Evolutionary conservation across 1,140 invertebrate genomes (phyloP).

Genomic region (Lordiphosa clarofinis): DNA sequence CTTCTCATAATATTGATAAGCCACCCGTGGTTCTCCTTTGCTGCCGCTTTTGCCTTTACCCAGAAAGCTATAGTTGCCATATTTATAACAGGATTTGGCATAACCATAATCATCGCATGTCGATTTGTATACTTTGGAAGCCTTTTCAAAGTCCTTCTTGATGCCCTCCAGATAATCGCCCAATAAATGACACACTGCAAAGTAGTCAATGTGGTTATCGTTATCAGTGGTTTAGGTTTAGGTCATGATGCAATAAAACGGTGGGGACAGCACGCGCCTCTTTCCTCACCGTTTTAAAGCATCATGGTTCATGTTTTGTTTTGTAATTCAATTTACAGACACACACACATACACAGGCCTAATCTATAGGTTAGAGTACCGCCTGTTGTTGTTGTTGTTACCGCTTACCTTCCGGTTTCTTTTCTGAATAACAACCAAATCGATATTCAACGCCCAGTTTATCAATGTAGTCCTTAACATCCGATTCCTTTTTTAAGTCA

Average conservation of each 20-base stretch:
- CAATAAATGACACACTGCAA: conserved; percentile 91
- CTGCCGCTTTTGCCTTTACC: conserved; percentile 82
- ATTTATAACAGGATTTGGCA: conserved; percentile 91
- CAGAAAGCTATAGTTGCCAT: conserved; percentile 85
- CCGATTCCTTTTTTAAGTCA: conserved; percentile 90
- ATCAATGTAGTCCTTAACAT: conserved; percentile 92
- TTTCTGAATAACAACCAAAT: conserved; percentile 93
- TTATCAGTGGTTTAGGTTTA: too few species aligned
- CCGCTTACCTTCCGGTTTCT: conserved; percentile 87
- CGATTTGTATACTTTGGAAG: conserved; percentile 87
- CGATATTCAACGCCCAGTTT: conserved; percentile 95
- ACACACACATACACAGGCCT: conserved; percentile 24
- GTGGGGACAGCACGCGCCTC: too few species aligned
- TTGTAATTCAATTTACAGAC: conserved; percentile 39
- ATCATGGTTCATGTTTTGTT: conserved; percentile 15
- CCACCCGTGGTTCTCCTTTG: conserved; percentile 81
- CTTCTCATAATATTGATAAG: conserved; percentile 88
- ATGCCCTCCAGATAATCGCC: conserved; percentile 93
- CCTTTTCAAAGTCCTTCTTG: conserved; percentile 88
- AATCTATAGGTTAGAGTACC: conserved; percentile 47
- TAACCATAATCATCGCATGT: conserved; percentile 92
- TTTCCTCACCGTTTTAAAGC: too few species aligned
- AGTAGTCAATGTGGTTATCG: too few species aligned
- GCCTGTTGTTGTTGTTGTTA: conserved; percentile 1
- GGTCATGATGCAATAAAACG: too few species aligned